phyloP scores from a whole-genome alignment of 2,113 vertebrate genomes.

The Chionomys nivalis region DNA sequence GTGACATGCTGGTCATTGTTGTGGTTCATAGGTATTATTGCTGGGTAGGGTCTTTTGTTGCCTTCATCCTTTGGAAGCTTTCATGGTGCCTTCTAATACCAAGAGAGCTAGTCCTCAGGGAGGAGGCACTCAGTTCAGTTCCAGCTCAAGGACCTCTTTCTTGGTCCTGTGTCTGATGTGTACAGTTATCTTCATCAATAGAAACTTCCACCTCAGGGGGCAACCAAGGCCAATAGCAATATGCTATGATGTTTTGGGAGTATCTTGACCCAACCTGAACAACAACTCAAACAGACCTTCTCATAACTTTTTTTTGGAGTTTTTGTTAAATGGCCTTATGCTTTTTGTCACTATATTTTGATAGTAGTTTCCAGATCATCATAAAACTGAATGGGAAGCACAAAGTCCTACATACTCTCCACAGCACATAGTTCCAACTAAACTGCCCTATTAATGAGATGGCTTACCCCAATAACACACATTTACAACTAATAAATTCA shows the following conservation, averaged over 20 bases:
- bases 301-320: not conserved
- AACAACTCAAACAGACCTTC: not conserved
- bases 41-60: not conserved
- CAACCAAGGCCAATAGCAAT: not conserved
- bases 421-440: not conserved
- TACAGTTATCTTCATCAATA: not conserved
- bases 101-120: not conserved
- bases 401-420: rapidly evolving
- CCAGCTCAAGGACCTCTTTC: not conserved
- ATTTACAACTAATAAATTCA: not conserved
- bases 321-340: not conserved
- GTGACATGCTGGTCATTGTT: not conserved
- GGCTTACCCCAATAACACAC: rapidly evolving
- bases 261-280: not conserved
- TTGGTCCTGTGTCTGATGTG: not conserved
- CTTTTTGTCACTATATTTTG: not conserved
- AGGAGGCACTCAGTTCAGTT: not conserved
- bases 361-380: not conserved
- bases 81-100: not conserved
- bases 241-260: not conserved
- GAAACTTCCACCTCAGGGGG: not conserved
- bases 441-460: not conserved
- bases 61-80: not conserved
- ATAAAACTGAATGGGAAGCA: not conserved
- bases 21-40: not conserved